A percentile compares a stretch with the other conserved stretches of the same genome.
Conservation (phyloP, 2,888 invertebrate genomes). For the Pseudococcus longispinus region DNA sequence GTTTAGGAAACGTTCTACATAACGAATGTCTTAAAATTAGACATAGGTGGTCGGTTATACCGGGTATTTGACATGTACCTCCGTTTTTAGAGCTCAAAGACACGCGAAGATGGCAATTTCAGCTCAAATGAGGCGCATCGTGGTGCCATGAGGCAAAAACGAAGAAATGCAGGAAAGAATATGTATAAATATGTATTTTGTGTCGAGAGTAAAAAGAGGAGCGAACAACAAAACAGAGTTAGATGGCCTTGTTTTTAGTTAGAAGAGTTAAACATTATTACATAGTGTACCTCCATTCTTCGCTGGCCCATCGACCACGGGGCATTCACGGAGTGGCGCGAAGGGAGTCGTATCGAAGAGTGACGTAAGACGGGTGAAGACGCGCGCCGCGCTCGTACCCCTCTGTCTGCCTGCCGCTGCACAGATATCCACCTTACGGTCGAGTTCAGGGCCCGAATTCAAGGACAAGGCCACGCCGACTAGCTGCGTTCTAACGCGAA, state of each 20-base stretch:
- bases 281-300: slow-evolving; percentile 46
- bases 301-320: neutral
- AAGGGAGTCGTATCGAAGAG: slow-evolving; percentile 21
- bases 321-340: neutral
- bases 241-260: slow-evolving; percentile 52
- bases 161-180: no score
- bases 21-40: neutral
- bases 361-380: slow-evolving; percentile 53
- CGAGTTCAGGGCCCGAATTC: slow-evolving; percentile 57
- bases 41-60: no score
- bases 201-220: neutral
- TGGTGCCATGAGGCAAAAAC: no score
- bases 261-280: slow-evolving; percentile 49
- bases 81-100: no score
- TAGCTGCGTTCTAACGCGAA: slow-evolving; percentile 52
- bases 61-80: no score
- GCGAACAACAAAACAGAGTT: slow-evolving; percentile 49
- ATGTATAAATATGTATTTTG: no score
- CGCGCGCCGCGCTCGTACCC: slow-evolving; percentile 52
- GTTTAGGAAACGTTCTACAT: no score
- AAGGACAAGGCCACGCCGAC: slow-evolving; percentile 57
- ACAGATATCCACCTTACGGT: slow-evolving; percentile 54
- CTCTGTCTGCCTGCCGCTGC: slow-evolving; percentile 41
- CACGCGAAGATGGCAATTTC: no score
- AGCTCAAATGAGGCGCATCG: no score